Evolutionary conservation across 2,888 invertebrate species (phyloP), one percentile per base, ranked within the genome.

Genomic region (Eupithecia inturbata): DNA sequence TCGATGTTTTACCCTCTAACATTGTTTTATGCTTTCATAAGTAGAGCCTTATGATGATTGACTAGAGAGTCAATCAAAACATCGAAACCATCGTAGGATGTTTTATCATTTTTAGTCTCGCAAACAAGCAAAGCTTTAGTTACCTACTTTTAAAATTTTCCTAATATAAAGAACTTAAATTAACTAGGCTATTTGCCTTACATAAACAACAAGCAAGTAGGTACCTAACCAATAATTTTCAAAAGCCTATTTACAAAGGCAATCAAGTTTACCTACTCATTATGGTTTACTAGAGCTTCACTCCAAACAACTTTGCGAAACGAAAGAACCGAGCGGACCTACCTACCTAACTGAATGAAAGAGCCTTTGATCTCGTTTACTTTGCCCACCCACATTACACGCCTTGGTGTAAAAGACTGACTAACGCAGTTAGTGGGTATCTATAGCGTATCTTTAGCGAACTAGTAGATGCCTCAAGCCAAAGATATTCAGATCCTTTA

Each of bases 341-440:
- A 53, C 22, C 22, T 22, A 53, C n/a, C 10, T 53, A 22, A 57
- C 57, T 26, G 26, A 26, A 26, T 57, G 57, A 26, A 45, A 53
- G 57, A 57, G 26, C 57, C 57, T 57, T 57, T 57, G 57, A 57
- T 57, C 57, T 57, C 57, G 57, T 26, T 57, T 22, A 26, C 26
- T 57, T 57, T 57, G 57, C 57, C 26, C 57, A 26, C 57, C 57
- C 57, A 57, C n/a, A n/a, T n/a, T n/a, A n/a, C n/a, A n/a, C 57
- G 57, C 26, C 22, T 22, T 26, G 14, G 22, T 57, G 57, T 26
- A 57, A 57, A 26, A 26, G 26, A 26, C 10, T 26, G 57, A 57
- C 57, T 57, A 26, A 57, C 57, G 57, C 57, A 26, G 22, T 26
- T 12, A n/a, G n/a, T n/a, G n/a, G 12, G 14, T 57, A 53, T 10